Percentiles rank a stretch among this genome's conserved stretches.
phyloP scores from a whole-genome alignment of 2,113 vertebrate genomes.

The Sisor rabdophorus region DNA sequence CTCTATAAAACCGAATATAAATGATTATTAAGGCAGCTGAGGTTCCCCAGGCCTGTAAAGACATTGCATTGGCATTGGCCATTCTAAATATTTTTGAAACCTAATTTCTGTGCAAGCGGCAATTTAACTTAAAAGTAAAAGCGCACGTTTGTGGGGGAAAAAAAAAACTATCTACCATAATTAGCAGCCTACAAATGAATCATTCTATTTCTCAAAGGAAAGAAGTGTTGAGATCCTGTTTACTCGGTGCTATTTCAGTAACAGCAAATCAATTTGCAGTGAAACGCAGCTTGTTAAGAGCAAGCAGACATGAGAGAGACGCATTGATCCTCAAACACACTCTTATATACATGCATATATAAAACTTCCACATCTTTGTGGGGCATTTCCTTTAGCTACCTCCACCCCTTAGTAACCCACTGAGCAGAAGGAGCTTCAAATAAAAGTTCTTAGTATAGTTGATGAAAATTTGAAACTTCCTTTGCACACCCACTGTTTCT shows the following conservation, averaged over 20 bases:
- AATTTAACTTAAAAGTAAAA: conserved; percentile 34
- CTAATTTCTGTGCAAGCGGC: neutral
- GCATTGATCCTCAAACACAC: conserved; percentile 28
- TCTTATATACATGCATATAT: neutral
- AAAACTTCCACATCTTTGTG: neutral
- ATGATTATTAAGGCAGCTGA: neutral
- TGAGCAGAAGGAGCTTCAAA: neutral
- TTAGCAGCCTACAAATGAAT: conserved; percentile 46
- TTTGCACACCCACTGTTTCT: neutral
- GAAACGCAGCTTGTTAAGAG: conserved; percentile 44
- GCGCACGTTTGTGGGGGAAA: conserved; percentile 19
- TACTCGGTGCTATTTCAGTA: conserved; percentile 46
- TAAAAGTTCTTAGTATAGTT: neutral
- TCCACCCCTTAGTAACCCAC: neutral
- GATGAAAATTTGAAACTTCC: neutral
- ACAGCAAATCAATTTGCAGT: conserved; percentile 38
- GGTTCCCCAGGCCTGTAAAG: too few relatives aligned
- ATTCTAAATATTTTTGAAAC: conserved; percentile 45
- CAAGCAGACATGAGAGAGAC: conserved; percentile 23
- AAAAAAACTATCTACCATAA: conserved; percentile 33
- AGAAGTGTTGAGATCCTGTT: conserved; percentile 44
- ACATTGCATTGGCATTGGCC: neutral
- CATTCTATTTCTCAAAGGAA: conserved; percentile 12
- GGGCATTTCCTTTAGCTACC: conserved; percentile 2
- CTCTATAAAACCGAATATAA: neutral